A percentile compares a stretch with the other conserved stretches of the same genome.
Evolutionary conservation across 2,797 vertebrate species (phyloP).

Genomic region (Xenops minutus): DNA sequence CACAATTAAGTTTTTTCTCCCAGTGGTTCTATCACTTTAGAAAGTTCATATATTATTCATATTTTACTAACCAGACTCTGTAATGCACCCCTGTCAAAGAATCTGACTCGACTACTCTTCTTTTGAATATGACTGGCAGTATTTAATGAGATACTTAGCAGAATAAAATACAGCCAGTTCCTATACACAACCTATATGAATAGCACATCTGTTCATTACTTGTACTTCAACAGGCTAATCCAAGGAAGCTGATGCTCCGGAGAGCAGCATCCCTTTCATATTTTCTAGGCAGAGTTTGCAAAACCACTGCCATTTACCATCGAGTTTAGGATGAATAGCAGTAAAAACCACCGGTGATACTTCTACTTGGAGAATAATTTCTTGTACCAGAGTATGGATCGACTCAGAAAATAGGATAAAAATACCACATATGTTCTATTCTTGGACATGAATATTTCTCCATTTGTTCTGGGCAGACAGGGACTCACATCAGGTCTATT

Average conservation of each 20-base stretch:
- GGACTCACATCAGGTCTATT: not conserved
- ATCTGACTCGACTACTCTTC: not conserved
- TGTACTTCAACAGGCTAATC: not conserved
- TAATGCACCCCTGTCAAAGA: not conserved
- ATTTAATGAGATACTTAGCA: not conserved
- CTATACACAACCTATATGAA: not conserved
- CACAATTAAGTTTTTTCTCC: not conserved
- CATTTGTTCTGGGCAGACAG: not conserved
- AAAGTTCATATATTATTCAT: constrained; percentile 7
- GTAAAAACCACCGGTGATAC: not conserved
- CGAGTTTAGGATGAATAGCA: not conserved
- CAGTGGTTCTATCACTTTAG: not conserved
- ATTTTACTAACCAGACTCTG: constrained; percentile 1
- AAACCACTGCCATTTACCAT: not conserved
- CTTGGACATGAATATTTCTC: not conserved
- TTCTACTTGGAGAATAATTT: not conserved
- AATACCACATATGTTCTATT: not conserved
- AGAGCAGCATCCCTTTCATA: not conserved
- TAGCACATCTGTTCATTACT: constrained; percentile 30
- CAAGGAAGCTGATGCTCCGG: not conserved
- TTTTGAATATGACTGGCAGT: not conserved
- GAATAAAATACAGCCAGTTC: not conserved
- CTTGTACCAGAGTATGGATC: not conserved
- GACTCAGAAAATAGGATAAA: not conserved
- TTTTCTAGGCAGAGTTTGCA: not conserved